Evolutionary conservation across 2,113 vertebrate species (phyloP).

Genomic region (Rhynchopsitta pachyrhyncha): DNA sequence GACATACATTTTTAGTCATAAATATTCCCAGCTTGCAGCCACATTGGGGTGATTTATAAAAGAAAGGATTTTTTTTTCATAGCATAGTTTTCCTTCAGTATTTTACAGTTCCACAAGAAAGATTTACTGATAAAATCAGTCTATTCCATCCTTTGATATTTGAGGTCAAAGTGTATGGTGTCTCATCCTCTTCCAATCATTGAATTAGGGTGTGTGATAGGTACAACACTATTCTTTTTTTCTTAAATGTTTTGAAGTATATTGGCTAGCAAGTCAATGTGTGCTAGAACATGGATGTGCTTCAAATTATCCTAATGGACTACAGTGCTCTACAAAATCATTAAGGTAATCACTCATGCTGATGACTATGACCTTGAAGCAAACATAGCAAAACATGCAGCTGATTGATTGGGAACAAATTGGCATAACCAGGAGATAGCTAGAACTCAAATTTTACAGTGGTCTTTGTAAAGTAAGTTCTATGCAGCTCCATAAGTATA

Average conservation of each 20-base stretch:
- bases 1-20: not conserved
- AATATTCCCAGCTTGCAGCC: not conserved
- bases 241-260: not conserved
- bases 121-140: not conserved
- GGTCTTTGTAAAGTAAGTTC: not conserved
- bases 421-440: not conserved
- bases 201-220: not conserved
- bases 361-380: not conserved
- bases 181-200: not conserved
- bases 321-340: not conserved
- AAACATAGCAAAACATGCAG: not conserved
- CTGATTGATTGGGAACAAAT: not conserved
- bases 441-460: not conserved
- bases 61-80: not conserved
- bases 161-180: not conserved
- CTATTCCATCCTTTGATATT: not conserved
- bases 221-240: not conserved
- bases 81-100: not conserved
- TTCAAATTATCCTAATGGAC: not conserved
- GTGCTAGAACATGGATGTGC: not conserved
- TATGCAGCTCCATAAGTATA: not conserved
- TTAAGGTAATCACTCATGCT: not conserved
- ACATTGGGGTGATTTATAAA: not conserved
- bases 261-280: not conserved
- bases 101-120: not conserved